Percentiles rank a stretch among this genome's conserved stretches.
phyloP scores from a whole-genome alignment of 2,797 vertebrate species.

The Eutrigla gurnardus region DNA sequence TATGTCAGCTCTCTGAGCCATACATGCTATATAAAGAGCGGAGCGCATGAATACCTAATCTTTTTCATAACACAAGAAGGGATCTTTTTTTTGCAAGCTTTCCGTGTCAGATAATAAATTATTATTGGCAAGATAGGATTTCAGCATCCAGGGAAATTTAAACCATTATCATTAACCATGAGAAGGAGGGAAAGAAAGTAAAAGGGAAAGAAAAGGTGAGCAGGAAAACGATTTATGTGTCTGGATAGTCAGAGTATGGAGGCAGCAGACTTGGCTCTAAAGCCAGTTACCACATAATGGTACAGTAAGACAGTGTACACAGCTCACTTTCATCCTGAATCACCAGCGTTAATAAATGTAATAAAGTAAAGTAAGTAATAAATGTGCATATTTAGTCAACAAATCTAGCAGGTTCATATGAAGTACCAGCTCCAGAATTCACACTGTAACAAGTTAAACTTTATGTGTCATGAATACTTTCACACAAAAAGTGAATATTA shows the following conservation, averaged over 20 bases:
- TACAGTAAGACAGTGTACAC: not conserved
- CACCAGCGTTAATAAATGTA: not conserved
- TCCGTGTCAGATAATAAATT: not conserved
- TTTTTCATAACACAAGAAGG: not conserved
- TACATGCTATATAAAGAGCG: not conserved
- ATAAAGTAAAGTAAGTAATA: not conserved
- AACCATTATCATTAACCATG: not conserved
- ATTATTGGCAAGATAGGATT: not conserved
- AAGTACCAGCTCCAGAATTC: not conserved
- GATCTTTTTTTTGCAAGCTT: not conserved
- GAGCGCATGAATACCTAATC: not conserved
- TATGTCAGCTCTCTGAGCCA: not conserved
- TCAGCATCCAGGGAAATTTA: not conserved
- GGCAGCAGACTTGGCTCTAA: constrained; percentile 22
- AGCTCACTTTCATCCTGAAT: not conserved
- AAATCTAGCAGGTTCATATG: not conserved
- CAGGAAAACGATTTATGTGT: not conserved
- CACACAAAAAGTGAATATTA: no score
- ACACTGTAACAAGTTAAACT: no score
- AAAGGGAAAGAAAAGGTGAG: not conserved
- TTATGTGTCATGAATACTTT: no score
- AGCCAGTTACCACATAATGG: not conserved
- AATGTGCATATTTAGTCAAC: not conserved
- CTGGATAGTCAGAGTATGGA: constrained; percentile 33
- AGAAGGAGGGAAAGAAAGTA: not conserved